A percentile compares a stretch with the other conserved stretches of the same genome.
These are phyloP conservation scores for Leptopilina drosophilae DNA, from an alignment of 2,888 invertebrate species.

Conservation along the genomic window DNA sequence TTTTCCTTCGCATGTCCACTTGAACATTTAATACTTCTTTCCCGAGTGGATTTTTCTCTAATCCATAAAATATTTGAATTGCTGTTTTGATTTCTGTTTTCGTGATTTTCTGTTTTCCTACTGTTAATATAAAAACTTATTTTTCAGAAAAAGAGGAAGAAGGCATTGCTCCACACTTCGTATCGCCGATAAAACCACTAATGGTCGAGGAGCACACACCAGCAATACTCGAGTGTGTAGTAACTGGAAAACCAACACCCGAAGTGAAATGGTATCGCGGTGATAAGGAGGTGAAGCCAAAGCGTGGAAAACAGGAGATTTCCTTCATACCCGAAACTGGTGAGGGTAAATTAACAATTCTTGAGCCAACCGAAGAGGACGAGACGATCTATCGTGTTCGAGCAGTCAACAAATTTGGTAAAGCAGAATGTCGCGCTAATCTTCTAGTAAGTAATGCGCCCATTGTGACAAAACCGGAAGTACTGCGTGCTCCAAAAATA, in stretches of 20 bases:
- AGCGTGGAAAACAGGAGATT: constrained; percentile 78
- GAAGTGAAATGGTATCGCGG: constrained; percentile 85
- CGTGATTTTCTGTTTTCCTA: not conserved
- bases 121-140: not conserved
- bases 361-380: constrained; percentile 83
- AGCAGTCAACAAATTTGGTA: constrained; percentile 86
- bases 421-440: constrained; percentile 86
- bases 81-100: not conserved
- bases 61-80: too few relatives aligned
- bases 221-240: constrained; percentile 83
- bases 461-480: constrained; percentile 78
- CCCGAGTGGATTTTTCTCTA: not conserved
- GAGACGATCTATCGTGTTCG: constrained; percentile 84
- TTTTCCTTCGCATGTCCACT: constrained; percentile 31
- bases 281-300: constrained; percentile 81
- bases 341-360: constrained; percentile 81
- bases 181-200: constrained; percentile 83
- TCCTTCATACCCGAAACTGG: constrained; percentile 82
- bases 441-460: constrained; percentile 80
- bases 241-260: constrained; percentile 84
- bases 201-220: constrained; percentile 81
- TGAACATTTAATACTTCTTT: not conserved
- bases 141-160: constrained; percentile 83
- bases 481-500: constrained; percentile 85
- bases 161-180: constrained; percentile 83